phyloP scores from a whole-genome alignment of 2,113 vertebrate species.

The Cyanoderma ruficeps region DNA sequence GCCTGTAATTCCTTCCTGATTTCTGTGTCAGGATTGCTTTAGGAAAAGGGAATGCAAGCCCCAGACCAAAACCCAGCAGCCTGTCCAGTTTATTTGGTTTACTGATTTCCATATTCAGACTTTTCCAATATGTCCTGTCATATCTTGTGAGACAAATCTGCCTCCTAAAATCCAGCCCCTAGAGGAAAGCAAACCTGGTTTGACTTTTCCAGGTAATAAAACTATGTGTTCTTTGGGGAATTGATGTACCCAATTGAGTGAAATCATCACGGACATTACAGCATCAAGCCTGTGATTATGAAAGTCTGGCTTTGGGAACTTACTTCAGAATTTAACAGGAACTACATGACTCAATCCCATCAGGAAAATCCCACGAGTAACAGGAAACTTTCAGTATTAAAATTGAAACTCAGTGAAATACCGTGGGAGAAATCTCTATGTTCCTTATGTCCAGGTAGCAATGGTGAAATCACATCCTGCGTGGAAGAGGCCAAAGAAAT shows the following conservation, averaged over 20 bases:
- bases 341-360: neutral
- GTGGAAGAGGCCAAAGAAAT: neutral
- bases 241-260: neutral
- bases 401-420: neutral
- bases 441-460: neutral
- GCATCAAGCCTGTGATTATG: neutral
- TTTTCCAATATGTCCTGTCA: neutral
- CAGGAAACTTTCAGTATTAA: neutral
- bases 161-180: neutral
- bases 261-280: neutral
- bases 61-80: neutral
- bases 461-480: neutral
- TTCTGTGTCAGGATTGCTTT: neutral
- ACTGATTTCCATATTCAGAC: neutral
- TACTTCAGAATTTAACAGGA: neutral
- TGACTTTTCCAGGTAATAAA: neutral
- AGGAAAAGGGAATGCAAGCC: neutral
- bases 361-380: neutral
- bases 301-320: neutral
- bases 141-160: neutral
- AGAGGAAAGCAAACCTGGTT: neutral
- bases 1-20: neutral
- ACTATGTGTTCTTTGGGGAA: neutral
- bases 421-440: neutral
- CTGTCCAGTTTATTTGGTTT: neutral